Percentiles rank a stretch among this genome's conserved stretches.
Conservation (phyloP, 92 coral and sea anemone genomes). For the Plumapathes pennacea region DNA sequence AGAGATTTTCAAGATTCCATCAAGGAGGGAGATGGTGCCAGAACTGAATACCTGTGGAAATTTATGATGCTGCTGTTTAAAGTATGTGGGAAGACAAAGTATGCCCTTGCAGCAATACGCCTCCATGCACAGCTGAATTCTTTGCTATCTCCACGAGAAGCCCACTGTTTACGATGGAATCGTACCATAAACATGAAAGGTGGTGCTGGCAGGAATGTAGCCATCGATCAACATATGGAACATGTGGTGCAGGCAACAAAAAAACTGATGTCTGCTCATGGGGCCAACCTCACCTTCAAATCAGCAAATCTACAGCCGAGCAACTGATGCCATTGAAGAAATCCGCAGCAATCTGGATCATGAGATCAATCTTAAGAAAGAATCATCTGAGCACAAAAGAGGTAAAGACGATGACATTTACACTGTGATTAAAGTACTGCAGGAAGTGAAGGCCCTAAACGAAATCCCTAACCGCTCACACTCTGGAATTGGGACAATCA, state of each 20-base stretch:
- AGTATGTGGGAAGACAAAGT: conserved; percentile 43
- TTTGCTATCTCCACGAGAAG: conserved; percentile 19
- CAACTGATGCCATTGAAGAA: conserved; percentile 14
- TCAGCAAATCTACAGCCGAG: conserved; percentile 31
- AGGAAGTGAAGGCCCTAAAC: conserved; percentile 4
- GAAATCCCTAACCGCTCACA: conserved; percentile 30
- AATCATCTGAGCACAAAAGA: conserved; percentile 23
- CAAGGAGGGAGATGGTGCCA: conserved; percentile 38
- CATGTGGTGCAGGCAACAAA: conserved; percentile 31
- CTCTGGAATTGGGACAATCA: conserved; percentile 11
- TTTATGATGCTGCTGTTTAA: conserved; percentile 42
- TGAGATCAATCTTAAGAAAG: conserved; percentile 1
- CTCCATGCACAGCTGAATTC: conserved; percentile 39
- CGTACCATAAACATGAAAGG: conserved; percentile 33
- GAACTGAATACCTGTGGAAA: conserved; percentile 19
- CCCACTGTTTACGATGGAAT: conserved; percentile 40
- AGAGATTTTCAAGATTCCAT: conserved; percentile 39
- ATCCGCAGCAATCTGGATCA: conserved; percentile 27
- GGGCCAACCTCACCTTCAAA: conserved; percentile 27
- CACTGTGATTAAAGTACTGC: conserved; percentile 3
- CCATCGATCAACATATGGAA: conserved; percentile 38
- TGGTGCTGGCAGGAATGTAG: conserved; percentile 19
- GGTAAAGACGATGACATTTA: conserved; percentile 6
- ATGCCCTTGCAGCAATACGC: conserved; percentile 33
- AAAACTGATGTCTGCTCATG: conserved; percentile 36